Evolutionary conservation across 2,797 vertebrate species (phyloP), one percentile per base, ranked within the genome.

Genomic region (Tauraco hartlaubi): DNA sequence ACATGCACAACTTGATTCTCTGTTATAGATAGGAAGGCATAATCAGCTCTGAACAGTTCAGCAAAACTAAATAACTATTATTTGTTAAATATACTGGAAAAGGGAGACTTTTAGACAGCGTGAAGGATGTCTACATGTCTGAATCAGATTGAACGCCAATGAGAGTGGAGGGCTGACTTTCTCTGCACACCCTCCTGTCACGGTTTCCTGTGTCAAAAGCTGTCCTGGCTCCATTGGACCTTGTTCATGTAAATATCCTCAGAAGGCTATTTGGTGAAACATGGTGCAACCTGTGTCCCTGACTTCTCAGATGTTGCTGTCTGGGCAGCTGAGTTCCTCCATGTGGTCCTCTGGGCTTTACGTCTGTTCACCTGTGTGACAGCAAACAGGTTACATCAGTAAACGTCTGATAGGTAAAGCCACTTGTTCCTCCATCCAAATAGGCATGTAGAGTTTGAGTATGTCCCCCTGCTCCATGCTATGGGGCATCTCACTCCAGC

Each of bases 11-110:
- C 33, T 90, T 43, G 9, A 83, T 87, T 88, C 64, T 85, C 64
- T 93, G 49, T 29, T 83, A 83, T 83, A 80, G 49, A 22, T 85
- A 87, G 51, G 78, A 72, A 83, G 64, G n/a, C 44, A 72, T 35
- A 61, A 82, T 56, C 49, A 64, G 11, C 43, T 91, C 64, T 29
- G 35, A 89, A 55, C 33, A 52, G 56, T 93, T 89, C 11, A 46
- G 28, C 9, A 68, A 74, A 95, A 35, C 21, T 18, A 62, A 59
- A 6, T 73, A 78, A 56, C 8, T 71, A 21, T 72, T 74, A 31
- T 77, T 81, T 67, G 66, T 79, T 19, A 80, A 54, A 23, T 33
- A 29, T 31, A n/a, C 15, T 76, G 72, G 33, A 22, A 74, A 82
- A 59, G 12, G 26, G 49, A 87, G 46, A 7, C 15, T 87, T 94